A percentile compares a stretch with the other conserved stretches of the same genome.
Conservation (phyloP, 2,797 vertebrate genomes). For the Leuciscus waleckii region DNA sequence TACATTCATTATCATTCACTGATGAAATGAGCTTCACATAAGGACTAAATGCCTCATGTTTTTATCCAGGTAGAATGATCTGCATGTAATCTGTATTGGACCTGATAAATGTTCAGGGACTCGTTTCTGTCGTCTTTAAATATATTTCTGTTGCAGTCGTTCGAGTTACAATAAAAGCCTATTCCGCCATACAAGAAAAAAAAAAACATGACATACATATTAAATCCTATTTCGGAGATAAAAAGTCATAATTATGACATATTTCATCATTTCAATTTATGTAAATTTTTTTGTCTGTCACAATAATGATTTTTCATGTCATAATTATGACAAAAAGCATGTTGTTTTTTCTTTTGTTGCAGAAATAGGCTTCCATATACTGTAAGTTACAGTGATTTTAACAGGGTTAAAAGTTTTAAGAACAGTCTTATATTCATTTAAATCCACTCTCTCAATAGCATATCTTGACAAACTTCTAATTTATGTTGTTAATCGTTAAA, state of each 20-base stretch:
- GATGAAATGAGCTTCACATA: slow-evolving; percentile 66
- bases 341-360: neutral
- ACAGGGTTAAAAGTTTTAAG: neutral
- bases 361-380: neutral
- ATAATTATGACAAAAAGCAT: neutral
- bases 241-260: neutral
- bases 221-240: neutral
- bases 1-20: slow-evolving; percentile 77
- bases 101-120: slow-evolving; percentile 36
- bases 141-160: neutral
- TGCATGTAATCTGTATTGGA: slow-evolving; percentile 46
- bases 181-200: neutral
- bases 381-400: neutral
- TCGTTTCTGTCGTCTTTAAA: neutral
- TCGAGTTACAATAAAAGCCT: neutral
- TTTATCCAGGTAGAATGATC: slow-evolving; percentile 67
- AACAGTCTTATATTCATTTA: neutral
- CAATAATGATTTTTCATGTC: neutral
- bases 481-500: neutral
- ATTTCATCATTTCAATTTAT: neutral
- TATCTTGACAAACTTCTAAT: neutral
- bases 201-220: neutral
- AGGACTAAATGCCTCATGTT: slow-evolving; percentile 66
- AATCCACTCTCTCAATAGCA: neutral
- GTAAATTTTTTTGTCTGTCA: neutral